phyloP scores from a whole-genome alignment of 1,140 invertebrate genomes.

The Teleogryllus occipitalis region DNA sequence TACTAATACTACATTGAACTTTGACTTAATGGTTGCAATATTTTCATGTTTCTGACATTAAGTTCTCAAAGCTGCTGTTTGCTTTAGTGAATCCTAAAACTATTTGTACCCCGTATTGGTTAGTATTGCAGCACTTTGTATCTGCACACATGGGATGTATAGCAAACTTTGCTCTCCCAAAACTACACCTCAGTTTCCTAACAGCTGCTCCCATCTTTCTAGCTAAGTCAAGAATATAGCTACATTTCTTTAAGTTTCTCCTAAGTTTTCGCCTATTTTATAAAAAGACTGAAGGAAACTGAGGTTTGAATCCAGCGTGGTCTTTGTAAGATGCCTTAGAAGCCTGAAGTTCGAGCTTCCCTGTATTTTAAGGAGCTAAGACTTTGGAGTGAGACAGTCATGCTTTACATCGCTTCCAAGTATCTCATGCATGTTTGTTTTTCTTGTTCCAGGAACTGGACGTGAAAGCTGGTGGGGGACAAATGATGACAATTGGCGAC shows the following conservation, averaged over 20 bases:
- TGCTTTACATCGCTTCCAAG: neutral
- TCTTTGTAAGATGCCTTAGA: neutral
- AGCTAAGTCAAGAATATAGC: neutral
- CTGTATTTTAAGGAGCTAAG: neutral
- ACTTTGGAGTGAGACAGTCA: neutral
- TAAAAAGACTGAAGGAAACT: neutral
- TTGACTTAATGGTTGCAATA: too few relatives aligned
- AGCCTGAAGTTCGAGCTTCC: neutral
- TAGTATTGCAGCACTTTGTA: neutral
- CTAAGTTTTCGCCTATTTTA: neutral
- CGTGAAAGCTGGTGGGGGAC: constrained; percentile 93
- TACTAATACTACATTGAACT: too few relatives aligned
- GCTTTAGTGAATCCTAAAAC: too few relatives aligned
- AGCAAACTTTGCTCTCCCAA: constrained; percentile 15
- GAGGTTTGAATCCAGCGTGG: neutral
- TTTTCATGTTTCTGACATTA: too few relatives aligned
- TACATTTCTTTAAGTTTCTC: neutral
- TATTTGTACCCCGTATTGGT: too few relatives aligned
- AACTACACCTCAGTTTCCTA: constrained; percentile 20
- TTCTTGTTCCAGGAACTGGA: constrained; percentile 67
- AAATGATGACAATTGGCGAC: constrained; percentile 88
- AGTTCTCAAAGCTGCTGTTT: too few relatives aligned
- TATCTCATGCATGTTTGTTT: neutral
- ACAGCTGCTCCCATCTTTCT: neutral
- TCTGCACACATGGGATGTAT: neutral